Base-by-base conservation (phyloP, 53 echinoderm and acorn worm species). In the Pentamera pediparva region DNA sequence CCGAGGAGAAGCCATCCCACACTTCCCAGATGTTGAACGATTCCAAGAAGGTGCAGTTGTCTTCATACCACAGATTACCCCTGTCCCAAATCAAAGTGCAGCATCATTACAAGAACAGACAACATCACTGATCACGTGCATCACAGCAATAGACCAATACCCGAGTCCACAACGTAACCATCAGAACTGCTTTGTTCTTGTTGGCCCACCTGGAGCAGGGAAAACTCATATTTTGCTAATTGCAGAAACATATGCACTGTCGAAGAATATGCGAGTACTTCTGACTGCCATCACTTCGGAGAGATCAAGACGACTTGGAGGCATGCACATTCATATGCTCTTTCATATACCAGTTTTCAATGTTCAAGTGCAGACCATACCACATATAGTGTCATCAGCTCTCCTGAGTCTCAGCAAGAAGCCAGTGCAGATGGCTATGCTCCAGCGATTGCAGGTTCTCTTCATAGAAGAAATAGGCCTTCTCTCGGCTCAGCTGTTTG, bases 391-490 rank as follows among this genome's bases (percentile, higher is more conserved):
- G 29, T 75, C 58, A 20, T 59, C 27, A 41, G 43, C 43, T 41
- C 43, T 41, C 43, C 15, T 41, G 43, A 41, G 43, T 41, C 43
- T 41, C 43, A 11, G 57, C 57, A 59, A 58, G 24, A 75, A 27
- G 29, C 75, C 75, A 31, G 75, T 75, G 34, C 75, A 32, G 4
- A n/a, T 75, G 24, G 75, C 75, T 60, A 27, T 75, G 36, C 56
- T 75, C 7, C 75, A 75, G 36, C 75, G 56, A 56, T 35, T 75
- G 3, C 7, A 78, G 5, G 45, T 78, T 3, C 78, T 78, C 3
- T 65, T 78, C 63, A 78, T 78, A 2, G 78, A 78, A 64, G 78
- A 78, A 64, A 78, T 78, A 37, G 78, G 78, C 65, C 78, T 74
- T 7, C 75, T 74, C 22, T 74, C 75, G 34, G 54, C 55, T 21